Base-by-base conservation (phyloP, 2,113 vertebrate species). In the Natator depressus region DNA sequence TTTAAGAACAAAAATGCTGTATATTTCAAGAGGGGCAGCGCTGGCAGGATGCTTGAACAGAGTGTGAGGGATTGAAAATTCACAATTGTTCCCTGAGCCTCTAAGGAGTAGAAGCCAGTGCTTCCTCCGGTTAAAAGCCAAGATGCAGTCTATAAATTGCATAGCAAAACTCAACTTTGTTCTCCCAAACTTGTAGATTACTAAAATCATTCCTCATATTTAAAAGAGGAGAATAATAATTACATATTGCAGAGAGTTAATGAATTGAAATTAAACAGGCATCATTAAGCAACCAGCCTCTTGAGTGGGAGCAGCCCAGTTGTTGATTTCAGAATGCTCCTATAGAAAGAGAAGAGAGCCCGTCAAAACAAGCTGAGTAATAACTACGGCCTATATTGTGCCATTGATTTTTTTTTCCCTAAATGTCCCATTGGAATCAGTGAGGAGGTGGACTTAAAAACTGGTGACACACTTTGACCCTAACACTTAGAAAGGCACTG, bases 201-300 rank as follows among this genome's bases (percentile, higher is more conserved):
- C 12, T 55, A 17, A 84, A 87, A 54, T 89, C 35, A 88, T 89
- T 94, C 51, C 62, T 93, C 51, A 78, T 47, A 13, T 83, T 88
- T 87, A 55, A 86, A 92, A 72, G 53, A 81, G 17, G 29, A 38
- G 46, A 80, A 75, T 81, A 19, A 87, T 89, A 25, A 93, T 95
- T 85, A 93, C 75, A 19, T 65, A 89, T 87, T 17, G 9, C 62
- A 53, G 78, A 91, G 13, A 47, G 91, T 91, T 89, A 89, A 93
- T 93, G 93, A 96, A 94, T 80, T 94, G 93, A 92, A 95, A 87
- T 91, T 87, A 65, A 84, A 54, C 42, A 80, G 54, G 65, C 59
- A 3, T 92, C 87, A 38, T 80, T 90, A 88, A 82, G 55, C 31
- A 82, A 24, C 78, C 85, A 76, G 51, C 89, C 79, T 55, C 90